These are phyloP conservation scores for Picathartes gymnocephalus DNA, from an alignment of 2,113 vertebrate genomes.

Conservation along the genomic window DNA sequence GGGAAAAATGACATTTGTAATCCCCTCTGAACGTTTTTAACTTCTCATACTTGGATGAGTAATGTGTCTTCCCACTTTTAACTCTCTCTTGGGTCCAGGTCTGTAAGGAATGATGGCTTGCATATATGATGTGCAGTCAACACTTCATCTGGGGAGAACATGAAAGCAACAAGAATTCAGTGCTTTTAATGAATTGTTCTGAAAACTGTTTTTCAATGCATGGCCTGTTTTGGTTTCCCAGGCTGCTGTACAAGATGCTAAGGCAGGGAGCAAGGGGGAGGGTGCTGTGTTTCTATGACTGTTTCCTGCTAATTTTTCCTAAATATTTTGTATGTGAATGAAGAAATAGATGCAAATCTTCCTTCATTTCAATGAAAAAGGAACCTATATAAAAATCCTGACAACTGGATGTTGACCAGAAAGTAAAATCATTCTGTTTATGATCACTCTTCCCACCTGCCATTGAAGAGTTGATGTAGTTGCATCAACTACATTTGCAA, in stretches of 20 bases:
- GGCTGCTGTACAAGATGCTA: not conserved
- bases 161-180: not conserved
- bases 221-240: not conserved
- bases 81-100: not conserved
- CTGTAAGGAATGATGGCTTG: not conserved
- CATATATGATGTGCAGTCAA: not conserved
- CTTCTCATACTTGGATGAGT: not conserved
- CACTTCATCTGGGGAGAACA: not conserved
- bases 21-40: not conserved
- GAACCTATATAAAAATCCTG: not conserved
- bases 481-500: not conserved
- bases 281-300: not conserved
- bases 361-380: not conserved
- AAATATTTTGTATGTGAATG: not conserved
- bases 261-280: fast-evolving
- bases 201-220: not conserved
- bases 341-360: not conserved
- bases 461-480: not conserved
- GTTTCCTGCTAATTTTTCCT: not conserved
- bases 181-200: not conserved
- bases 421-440: not conserved
- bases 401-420: not conserved
- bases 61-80: not conserved
- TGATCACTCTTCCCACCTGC: not conserved
- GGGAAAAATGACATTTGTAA: not conserved